phyloP scores from a whole-genome alignment of 2,113 vertebrate genomes.

The Terrapene triunguis region DNA sequence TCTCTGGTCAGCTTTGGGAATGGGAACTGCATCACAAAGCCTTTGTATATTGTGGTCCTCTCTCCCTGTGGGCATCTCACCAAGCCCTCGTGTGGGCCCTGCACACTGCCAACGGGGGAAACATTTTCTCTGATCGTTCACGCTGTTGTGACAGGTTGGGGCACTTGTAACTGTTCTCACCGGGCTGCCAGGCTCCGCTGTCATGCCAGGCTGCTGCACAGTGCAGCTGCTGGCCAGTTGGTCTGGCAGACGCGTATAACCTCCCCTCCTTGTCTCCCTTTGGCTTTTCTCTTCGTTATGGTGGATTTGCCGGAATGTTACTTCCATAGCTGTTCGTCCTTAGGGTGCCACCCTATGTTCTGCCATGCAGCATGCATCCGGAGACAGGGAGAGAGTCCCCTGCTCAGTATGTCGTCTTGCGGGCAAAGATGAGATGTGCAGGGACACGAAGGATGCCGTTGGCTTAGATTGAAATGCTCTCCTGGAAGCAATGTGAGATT shows the following conservation, averaged over 20 bases:
- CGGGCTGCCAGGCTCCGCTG: neutral
- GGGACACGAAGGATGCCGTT: neutral
- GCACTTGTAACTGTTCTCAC: neutral
- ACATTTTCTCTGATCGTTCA: neutral
- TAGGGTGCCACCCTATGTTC: too few species aligned
- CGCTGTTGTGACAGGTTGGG: neutral
- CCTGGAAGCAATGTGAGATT: neutral
- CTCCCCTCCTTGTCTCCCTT: neutral
- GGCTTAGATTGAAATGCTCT: neutral
- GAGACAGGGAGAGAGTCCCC: neutral
- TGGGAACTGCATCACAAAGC: neutral
- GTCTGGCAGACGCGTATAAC: neutral
- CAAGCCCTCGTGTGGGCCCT: neutral
- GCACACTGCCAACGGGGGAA: neutral
- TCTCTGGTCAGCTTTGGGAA: neutral
- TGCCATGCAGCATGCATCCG: too few species aligned
- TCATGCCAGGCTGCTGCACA: neutral
- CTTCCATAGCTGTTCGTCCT: neutral
- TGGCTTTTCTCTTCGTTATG: neutral
- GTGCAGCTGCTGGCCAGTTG: neutral
- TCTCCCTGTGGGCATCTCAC: fast-evolving
- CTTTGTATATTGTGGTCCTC: fast-evolving
- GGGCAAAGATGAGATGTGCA: neutral
- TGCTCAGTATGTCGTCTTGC: neutral
- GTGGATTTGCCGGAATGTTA: neutral